Conservation (phyloP, 2,888 invertebrate species). For the Cybosia mesomella region DNA sequence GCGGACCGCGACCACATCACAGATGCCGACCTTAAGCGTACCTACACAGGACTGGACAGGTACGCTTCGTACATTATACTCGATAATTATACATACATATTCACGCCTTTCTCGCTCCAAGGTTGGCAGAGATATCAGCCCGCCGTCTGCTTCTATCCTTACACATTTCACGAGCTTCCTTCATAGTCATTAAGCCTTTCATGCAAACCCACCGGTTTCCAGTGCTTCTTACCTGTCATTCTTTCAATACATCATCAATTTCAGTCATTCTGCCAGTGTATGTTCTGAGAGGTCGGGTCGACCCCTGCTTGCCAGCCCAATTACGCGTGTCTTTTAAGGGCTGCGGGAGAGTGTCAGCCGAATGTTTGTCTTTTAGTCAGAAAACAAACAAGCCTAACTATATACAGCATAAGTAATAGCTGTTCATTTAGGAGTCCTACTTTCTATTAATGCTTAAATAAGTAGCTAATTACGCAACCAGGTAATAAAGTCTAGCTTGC, state of each 20-base stretch:
- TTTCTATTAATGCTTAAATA: too few relatives aligned
- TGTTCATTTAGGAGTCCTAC: too few relatives aligned
- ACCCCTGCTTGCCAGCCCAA: not conserved
- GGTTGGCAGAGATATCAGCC: not conserved
- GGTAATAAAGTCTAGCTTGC: not conserved
- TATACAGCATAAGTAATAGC: too few relatives aligned
- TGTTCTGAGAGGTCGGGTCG: not conserved
- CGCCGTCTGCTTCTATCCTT: not conserved
- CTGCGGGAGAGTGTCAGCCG: not conserved
- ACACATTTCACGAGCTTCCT: not conserved
- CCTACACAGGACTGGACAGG: slow-evolving; percentile 88
- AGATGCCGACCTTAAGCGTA: slow-evolving; percentile 86
- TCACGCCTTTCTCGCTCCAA: not conserved
- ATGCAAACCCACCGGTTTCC: not conserved
- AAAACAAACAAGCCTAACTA: too few relatives aligned
- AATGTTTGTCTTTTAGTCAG: too few relatives aligned
- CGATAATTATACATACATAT: not conserved
- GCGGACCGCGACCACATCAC: slow-evolving; percentile 74
- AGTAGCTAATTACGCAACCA: not conserved
- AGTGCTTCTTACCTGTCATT: not conserved
- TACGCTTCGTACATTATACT: slow-evolving; percentile 31
- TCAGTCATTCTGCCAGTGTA: too few relatives aligned
- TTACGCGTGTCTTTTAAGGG: not conserved
- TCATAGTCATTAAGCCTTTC: not conserved
- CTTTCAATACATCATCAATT: not conserved